Evolutionary conservation across 2,113 vertebrate genomes (phyloP).

Genomic region (Rutilus rutilus): DNA sequence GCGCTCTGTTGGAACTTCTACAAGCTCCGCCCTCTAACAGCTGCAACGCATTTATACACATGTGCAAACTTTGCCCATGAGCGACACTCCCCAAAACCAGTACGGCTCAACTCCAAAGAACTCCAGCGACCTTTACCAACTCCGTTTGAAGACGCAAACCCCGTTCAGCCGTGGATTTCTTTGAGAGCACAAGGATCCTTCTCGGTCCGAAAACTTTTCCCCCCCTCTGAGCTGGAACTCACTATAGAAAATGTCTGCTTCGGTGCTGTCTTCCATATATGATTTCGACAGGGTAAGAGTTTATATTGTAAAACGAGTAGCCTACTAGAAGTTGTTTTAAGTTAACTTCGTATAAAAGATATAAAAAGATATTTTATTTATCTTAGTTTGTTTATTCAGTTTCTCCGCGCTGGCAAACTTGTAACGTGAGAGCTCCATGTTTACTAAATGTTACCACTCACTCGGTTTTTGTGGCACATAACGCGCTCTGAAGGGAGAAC

Average conservation of each 20-base stretch:
- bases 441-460: background rate
- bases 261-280: conserved; percentile 93
- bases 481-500: background rate
- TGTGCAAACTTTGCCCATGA: conserved; percentile 47
- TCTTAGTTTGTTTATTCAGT: background rate
- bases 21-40: conserved; percentile 49
- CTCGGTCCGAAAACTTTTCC: conserved; percentile 68
- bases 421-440: conserved; percentile 17
- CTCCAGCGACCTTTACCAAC: background rate
- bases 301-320: background rate
- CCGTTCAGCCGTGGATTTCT: conserved; percentile 75
- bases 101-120: conserved; percentile 30
- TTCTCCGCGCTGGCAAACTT: background rate
- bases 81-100: conserved; percentile 52
- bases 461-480: background rate
- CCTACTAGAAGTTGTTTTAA: background rate
- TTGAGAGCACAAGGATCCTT: conserved; percentile 65
- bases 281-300: conserved; percentile 93
- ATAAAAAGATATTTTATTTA: background rate
- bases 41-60: conserved; percentile 70
- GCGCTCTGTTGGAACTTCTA: conserved; percentile 58
- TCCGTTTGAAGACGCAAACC: conserved; percentile 48
- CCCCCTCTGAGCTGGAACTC: conserved; percentile 61
- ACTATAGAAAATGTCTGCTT: conserved; percentile 85
- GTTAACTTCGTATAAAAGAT: too few relatives aligned